Percentiles rank a stretch among this genome's conserved stretches.
These are phyloP conservation scores for Amphibalanus amphitrite DNA, from an alignment of 1,140 invertebrate genomes.

Conservation along the genomic window DNA sequence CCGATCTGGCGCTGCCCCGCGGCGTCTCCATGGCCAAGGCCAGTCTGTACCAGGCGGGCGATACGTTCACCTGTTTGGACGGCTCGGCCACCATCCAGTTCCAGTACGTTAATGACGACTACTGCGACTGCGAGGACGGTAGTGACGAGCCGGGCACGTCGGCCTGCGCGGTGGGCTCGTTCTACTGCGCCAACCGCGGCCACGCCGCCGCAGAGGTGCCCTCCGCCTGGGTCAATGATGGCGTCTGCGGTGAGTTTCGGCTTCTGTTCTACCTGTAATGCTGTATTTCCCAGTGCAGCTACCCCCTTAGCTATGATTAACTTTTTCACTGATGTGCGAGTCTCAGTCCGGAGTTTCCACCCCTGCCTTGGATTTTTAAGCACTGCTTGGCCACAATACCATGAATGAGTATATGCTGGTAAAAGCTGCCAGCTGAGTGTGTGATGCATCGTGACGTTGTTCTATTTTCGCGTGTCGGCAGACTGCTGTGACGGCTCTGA, in stretches of 20 bases:
- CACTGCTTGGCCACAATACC: no score
- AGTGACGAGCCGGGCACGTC: conserved; percentile 24
- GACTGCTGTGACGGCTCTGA: conserved; percentile 64
- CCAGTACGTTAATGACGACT: conserved; percentile 38
- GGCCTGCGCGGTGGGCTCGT: conserved; percentile 19
- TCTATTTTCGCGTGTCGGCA: not conserved
- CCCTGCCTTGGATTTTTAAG: no score
- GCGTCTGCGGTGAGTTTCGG: conserved; percentile 22
- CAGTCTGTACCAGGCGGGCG: not conserved
- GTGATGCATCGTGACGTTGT: no score
- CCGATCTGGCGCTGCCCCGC: not conserved
- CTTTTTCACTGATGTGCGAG: no score
- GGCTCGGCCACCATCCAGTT: conserved; percentile 65
- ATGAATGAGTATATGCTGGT: no score
- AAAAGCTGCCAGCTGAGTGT: no score
- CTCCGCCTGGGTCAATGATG: conserved; percentile 29
- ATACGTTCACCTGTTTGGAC: conserved; percentile 71
- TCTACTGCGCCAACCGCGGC: conserved; percentile 23
- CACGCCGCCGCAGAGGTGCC: conserved; percentile 15
- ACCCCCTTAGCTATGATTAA: no score
- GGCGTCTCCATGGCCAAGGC: not conserved
- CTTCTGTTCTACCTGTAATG: no score
- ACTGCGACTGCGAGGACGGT: conserved; percentile 23
- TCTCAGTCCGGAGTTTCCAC: no score
- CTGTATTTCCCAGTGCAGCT: no score